Base-by-base conservation (phyloP, 2,113 vertebrate genomes). In the Ciconia maguari region DNA sequence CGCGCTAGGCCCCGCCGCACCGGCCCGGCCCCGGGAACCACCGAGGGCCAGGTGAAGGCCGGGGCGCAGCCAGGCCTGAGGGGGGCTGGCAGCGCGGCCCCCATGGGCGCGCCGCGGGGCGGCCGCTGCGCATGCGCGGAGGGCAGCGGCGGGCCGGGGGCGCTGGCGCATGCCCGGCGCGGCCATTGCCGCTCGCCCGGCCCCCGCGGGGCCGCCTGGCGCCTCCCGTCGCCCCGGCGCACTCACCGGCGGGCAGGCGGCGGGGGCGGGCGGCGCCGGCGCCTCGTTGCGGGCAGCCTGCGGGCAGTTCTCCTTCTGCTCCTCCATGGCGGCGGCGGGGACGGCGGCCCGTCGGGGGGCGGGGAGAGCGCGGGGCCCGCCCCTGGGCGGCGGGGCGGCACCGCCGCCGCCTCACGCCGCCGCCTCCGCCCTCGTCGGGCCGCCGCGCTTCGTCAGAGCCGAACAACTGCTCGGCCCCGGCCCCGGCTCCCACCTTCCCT, bases 381-480 rank as follows among this genome's bases (percentile, higher is more conserved):
- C 91, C 84, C 70, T 46, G 54, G 55, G 71, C n/a, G 16, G 66
- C 13, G 70, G 69, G 51, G 15, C 46, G 22, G 29, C 22, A 4
- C 38, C 10, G 29, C 29, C 12, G 6, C 36, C 44, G 8, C 51
- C 27, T 10, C 8, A 22, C 10, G 29, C 29, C 11, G 4, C 36
- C 42, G 6, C 52, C 30, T 13, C 9, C 14, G 3, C 46, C 32
- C 4, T 46, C 25, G 46, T 8, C 16, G 54, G 25, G 29, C 3
- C 3, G 25, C 10, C 9, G 19, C 11, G 6, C 20, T 15, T 22
- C 7, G 3, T 1, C 8, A 8, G 9, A 2, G 0, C 2, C 6
- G 1, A 2, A 1, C 22, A 2, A 15, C 19, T 3, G 24, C 32
- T 14, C 16, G 32, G 19, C 1, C 8, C 10, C 30, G 24, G 38